phyloP scores from a whole-genome alignment of 2,797 vertebrate species.

The Periparus ater region DNA sequence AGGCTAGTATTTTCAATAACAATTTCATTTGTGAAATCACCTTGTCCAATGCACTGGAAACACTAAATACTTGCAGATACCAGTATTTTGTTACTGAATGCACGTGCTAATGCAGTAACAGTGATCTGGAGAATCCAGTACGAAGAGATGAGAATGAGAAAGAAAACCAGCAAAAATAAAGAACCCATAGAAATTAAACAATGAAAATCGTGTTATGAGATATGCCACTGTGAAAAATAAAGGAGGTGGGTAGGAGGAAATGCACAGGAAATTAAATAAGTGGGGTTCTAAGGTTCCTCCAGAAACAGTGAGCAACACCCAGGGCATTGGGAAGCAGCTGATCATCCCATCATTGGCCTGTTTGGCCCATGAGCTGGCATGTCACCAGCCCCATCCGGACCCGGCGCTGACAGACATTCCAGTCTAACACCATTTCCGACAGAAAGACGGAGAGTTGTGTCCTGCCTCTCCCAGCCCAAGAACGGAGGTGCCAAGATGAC shows the following conservation, averaged over 20 bases:
- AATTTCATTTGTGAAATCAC: neutral
- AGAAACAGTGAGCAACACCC: fast-evolving
- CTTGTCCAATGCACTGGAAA: neutral
- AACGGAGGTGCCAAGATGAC: neutral
- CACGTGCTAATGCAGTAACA: neutral
- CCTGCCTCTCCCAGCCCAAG: neutral
- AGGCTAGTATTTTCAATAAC: neutral
- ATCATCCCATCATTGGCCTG: fast-evolving
- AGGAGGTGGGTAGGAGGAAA: neutral
- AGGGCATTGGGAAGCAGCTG: neutral
- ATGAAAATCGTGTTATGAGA: neutral
- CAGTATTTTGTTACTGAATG: neutral
- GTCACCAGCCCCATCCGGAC: neutral
- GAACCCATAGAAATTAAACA: neutral
- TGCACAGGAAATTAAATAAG: neutral
- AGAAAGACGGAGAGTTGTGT: neutral
- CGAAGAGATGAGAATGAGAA: neutral
- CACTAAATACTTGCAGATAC: neutral
- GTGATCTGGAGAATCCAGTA: neutral
- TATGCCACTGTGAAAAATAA: neutral
- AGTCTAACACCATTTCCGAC: fast-evolving
- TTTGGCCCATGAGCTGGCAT: neutral
- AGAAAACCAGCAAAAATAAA: neutral
- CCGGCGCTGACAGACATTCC: neutral
- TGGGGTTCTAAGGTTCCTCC: neutral